Base-by-base conservation (phyloP, 2,113 vertebrate genomes). In the Cyprinodon variegatus region DNA sequence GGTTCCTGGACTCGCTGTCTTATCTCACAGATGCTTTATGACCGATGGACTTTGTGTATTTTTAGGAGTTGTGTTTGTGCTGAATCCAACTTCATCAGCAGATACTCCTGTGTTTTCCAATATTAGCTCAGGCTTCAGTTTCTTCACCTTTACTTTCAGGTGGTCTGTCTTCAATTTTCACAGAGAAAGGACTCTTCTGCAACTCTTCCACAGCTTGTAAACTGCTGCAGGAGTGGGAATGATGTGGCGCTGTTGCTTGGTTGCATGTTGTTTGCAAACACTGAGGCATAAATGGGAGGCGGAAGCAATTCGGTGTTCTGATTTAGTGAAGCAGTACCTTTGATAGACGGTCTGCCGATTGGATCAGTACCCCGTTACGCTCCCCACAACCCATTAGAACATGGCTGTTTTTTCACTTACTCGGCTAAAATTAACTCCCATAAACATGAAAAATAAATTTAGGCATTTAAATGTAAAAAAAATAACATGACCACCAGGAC, bases 1-100 rank as follows among this genome's bases (percentile, higher is more conserved):
- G 62, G 39, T 39, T 65, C 20, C 20, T 39, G 57, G 50, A 46
- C 0, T 72, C 41, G 64, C 40, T 14, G 62, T 17, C 71, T 89
- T 89, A 88, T 91, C 87, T 72, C 66, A 20, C 39, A 74, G 60
- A 84, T 41, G n/a, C 64, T 60, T 39, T 72, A 48, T 76, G 82
- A 84, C 87, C 64, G 0, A 83, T 87, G 86, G 85, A 90, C 85
- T 84, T 70, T 80, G 82, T 72, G 65, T 83, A 50, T 82, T 80
- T 76, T 72, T 36, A 36, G n/a, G 39, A 70, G 22, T 43, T 53
- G 62, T 61, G 68, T 77, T 71, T 76, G 15, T 68, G 17, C 15
- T 20, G 13, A 69, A 38, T 70, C 39, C 17, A 7, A 4, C 50
- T 69, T 74, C 74, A 82, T 85, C 73, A 82, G 36, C 37, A 36